phyloP scores from a whole-genome alignment of 2,888 invertebrate genomes.

The Agapetus fuscipes region DNA sequence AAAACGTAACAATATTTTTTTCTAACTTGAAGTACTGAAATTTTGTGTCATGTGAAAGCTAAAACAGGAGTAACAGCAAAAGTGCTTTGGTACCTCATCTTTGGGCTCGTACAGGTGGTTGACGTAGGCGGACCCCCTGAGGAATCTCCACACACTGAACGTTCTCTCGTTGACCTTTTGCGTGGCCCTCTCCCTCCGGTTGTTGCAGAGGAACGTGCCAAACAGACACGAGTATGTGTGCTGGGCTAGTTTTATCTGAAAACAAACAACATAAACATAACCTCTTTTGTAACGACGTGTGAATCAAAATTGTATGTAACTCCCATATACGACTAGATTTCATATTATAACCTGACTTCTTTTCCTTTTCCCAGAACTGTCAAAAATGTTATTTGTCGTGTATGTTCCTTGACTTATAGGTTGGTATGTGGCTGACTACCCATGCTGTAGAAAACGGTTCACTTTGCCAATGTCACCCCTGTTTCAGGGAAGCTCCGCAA shows the following conservation, averaged over 20 bases:
- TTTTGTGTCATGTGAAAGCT: not conserved
- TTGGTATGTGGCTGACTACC: too few relatives aligned
- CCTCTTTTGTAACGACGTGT: not conserved
- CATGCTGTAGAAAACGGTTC: too few relatives aligned
- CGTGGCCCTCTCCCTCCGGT: constrained; percentile 59
- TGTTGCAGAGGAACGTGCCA: constrained; percentile 94
- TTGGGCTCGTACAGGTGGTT: constrained; percentile 72
- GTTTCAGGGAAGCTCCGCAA: too few relatives aligned
- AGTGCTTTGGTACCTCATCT: constrained; percentile 25
- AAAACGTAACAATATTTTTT: too few relatives aligned
- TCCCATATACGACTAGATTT: not conserved
- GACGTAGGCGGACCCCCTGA: constrained; percentile 66
- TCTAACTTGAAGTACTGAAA: not conserved
- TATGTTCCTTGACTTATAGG: too few relatives aligned
- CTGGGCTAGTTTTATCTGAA: constrained; percentile 85
- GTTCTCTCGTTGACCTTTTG: constrained; percentile 56
- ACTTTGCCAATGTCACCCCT: too few relatives aligned
- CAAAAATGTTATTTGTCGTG: too few relatives aligned
- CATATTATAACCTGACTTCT: not conserved
- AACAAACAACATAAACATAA: constrained; percentile 22
- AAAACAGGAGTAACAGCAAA: constrained; percentile 2
- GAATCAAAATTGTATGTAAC: not conserved
- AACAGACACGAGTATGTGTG: constrained; percentile 95
- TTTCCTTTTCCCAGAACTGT: too few relatives aligned
- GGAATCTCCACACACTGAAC: constrained; percentile 83